Evolutionary conservation across 2,797 vertebrate species (phyloP).

Genomic region (Alcedo quadribrachys): DNA sequence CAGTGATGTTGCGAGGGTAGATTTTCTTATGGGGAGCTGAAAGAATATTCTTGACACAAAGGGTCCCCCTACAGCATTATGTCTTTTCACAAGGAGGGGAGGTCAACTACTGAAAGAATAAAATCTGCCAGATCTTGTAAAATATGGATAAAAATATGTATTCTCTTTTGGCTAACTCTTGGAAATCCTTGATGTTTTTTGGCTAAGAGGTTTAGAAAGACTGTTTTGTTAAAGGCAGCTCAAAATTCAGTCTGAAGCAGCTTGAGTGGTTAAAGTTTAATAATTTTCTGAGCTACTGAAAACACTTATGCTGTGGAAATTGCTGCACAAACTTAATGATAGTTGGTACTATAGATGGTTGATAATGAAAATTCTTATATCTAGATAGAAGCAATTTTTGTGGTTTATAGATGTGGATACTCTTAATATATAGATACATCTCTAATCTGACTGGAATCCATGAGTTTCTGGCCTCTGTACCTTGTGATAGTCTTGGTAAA

Average conservation of each 20-base stretch:
- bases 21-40: neutral
- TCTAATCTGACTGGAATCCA: conserved; percentile 10
- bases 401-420: neutral
- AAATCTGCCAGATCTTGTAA: neutral
- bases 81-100: neutral
- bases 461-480: conserved; percentile 49
- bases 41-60: neutral
- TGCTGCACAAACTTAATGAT: neutral
- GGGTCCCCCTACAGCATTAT: neutral
- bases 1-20: neutral
- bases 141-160: conserved; percentile 43
- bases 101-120: conserved; percentile 53
- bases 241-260: neutral
- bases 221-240: conserved; percentile 9
- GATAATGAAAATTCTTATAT: neutral
- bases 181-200: conserved; percentile 49
- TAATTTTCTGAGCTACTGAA: conserved; percentile 20
- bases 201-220: conserved; percentile 34
- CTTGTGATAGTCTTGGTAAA: conserved; percentile 47
- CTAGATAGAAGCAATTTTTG: neutral
- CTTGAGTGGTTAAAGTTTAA: conserved; percentile 2
- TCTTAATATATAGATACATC: neutral
- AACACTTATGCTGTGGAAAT: neutral
- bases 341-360: neutral
- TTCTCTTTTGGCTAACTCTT: conserved; percentile 62